Conservation (phyloP, 2,113 vertebrate genomes). For the Nematolebias whitei region DNA sequence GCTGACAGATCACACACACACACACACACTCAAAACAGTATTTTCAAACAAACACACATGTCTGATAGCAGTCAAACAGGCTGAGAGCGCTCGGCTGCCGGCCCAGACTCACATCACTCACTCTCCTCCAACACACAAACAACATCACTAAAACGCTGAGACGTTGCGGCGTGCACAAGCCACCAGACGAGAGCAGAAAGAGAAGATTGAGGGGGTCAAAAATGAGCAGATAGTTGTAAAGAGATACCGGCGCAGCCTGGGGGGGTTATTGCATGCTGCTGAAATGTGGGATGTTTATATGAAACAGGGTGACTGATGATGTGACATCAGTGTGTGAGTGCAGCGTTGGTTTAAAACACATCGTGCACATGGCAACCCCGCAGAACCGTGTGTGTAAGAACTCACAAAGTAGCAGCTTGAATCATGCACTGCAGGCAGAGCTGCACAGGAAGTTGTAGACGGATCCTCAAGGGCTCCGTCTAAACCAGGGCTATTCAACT, state of each 20-base stretch:
- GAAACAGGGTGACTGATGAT: conserved; percentile 58
- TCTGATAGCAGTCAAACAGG: conserved; percentile 73
- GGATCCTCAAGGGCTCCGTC: neutral
- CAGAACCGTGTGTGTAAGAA: neutral
- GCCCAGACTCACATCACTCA: conserved; percentile 65
- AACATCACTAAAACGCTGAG: conserved; percentile 15
- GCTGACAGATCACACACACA: conserved; percentile 66
- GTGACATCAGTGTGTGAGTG: conserved; percentile 27
- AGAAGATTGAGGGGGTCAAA: conserved; percentile 47
- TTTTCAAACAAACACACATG: conserved; percentile 58
- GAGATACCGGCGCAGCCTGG: conserved; percentile 44
- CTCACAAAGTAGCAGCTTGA: neutral
- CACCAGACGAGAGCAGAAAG: conserved; percentile 32
- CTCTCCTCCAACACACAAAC: conserved; percentile 31
- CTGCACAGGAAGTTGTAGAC: neutral
- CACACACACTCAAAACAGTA: conserved; percentile 20
- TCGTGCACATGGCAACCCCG: neutral
- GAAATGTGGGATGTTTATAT: conserved; percentile 55
- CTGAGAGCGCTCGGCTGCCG: conserved; percentile 53
- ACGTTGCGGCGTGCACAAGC: conserved; percentile 37
- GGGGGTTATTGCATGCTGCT: conserved; percentile 43
- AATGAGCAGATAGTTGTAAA: conserved; percentile 48
- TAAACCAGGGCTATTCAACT: too few species aligned
- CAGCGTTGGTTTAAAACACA: conserved; percentile 1
- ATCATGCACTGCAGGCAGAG: neutral